phyloP scores from a whole-genome alignment of 2,888 invertebrate genomes.

The Caenorhabditis sinica region DNA sequence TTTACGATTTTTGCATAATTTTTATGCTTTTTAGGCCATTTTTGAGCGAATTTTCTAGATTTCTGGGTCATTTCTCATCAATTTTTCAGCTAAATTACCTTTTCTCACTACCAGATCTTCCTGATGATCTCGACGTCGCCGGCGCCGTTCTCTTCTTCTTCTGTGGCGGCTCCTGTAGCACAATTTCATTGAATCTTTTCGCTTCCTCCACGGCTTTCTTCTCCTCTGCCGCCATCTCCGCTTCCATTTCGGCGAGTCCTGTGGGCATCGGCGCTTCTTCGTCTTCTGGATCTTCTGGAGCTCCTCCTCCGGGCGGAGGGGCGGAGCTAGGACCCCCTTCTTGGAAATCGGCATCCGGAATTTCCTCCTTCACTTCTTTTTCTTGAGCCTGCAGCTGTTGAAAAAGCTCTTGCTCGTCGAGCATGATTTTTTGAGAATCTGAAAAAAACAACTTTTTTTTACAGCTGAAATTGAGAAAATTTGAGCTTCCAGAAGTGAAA shows the following conservation, averaged over 20 bases:
- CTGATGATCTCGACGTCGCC: not conserved
- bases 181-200: not conserved
- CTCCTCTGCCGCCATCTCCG: not conserved
- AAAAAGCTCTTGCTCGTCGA: too few species aligned
- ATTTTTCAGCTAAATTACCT: not conserved
- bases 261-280: not conserved
- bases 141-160: not conserved
- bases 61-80: too few species aligned
- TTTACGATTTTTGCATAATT: not conserved
- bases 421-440: too few species aligned
- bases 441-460: too few species aligned
- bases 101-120: not conserved
- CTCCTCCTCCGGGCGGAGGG: not conserved
- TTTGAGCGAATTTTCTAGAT: not conserved
- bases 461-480: too few species aligned
- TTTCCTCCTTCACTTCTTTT: too few species aligned
- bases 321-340: too few species aligned
- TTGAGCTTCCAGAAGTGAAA: too few species aligned
- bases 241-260: not conserved
- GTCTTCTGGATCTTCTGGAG: not conserved
- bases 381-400: too few species aligned
- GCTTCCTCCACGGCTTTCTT: not conserved
- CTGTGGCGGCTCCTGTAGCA: too few species aligned
- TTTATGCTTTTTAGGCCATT: not conserved
- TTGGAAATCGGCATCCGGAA: too few species aligned